These are phyloP conservation scores for Passer domesticus DNA, from an alignment of 2,113 vertebrate species.

Conservation along the genomic window DNA sequence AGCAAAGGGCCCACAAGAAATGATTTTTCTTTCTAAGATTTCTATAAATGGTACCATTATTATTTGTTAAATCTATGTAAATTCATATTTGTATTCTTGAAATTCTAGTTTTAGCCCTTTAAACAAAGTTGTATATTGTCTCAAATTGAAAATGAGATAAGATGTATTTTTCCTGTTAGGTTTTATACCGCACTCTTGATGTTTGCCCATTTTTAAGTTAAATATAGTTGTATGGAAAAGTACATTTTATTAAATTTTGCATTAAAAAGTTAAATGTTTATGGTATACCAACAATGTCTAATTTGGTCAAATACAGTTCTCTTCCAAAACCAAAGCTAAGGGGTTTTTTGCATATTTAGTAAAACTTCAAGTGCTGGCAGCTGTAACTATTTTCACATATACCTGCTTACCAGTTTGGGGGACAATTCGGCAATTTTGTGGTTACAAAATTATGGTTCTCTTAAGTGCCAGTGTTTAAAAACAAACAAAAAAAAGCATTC, in stretches of 20 bases:
- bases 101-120: constrained; percentile 74
- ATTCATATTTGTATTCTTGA: constrained; percentile 75
- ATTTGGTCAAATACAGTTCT: constrained; percentile 71
- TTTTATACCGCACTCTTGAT: constrained; percentile 72
- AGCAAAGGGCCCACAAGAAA: constrained; percentile 61
- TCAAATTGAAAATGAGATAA: constrained; percentile 74
- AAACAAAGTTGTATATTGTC: constrained; percentile 75
- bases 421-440: constrained; percentile 78
- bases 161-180: constrained; percentile 74
- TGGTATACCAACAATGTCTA: constrained; percentile 67
- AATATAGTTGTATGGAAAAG: constrained; percentile 67
- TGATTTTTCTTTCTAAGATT: constrained; percentile 71
- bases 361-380: constrained; percentile 71
- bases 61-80: constrained; percentile 75
- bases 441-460: constrained; percentile 76
- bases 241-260: constrained; percentile 70
- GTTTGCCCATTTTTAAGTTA: constrained; percentile 72
- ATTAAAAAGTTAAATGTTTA: constrained; percentile 70
- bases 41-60: constrained; percentile 74
- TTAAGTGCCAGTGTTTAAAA: constrained; percentile 81
- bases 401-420: constrained; percentile 76
- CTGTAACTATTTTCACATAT: constrained; percentile 72
- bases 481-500: constrained; percentile 67
- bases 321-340: constrained; percentile 73
- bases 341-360: constrained; percentile 66